A percentile compares a stretch with the other conserved stretches of the same genome.
Conservation (phyloP, 2,888 invertebrate genomes). For the Microdon myrmicae region DNA sequence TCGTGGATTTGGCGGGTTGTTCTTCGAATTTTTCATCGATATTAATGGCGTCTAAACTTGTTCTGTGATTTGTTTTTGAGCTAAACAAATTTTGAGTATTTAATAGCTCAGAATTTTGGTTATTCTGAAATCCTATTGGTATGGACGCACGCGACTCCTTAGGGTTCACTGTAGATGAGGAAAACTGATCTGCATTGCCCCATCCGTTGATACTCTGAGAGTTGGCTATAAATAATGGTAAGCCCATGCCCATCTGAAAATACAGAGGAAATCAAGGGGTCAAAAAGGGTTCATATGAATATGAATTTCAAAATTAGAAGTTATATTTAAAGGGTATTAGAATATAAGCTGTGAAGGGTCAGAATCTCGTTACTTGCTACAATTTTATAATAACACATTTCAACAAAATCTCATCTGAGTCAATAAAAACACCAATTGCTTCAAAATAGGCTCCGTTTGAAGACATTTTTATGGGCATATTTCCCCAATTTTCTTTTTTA, state of each 20-base stretch:
- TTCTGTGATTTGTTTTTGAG: conserved; percentile 30
- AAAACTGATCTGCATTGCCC: conserved; percentile 61
- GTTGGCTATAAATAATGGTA: conserved; percentile 63
- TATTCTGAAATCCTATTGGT: conserved; percentile 55
- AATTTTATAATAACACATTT: no score
- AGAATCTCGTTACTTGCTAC: no score
- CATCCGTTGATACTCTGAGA: conserved; percentile 61
- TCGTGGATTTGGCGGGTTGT: conserved; percentile 57
- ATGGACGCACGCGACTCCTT: conserved; percentile 59
- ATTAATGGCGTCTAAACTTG: conserved; percentile 27
- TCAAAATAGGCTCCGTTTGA: no score
- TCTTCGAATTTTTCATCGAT: conserved; percentile 44
- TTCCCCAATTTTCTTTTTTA: no score
- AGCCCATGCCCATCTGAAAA: conserved; percentile 62
- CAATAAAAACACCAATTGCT: no score
- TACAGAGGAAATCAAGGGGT: conserved; percentile 12
- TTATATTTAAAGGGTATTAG: no score
- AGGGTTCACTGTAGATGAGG: conserved; percentile 58
- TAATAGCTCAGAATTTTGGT: conserved; percentile 29
- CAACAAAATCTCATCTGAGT: no score
- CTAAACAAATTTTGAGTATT: conserved; percentile 26
- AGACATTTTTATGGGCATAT: no score
- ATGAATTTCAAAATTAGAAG: no score
- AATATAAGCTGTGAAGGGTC: no score
- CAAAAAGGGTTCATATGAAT: no score